Evolutionary conservation across 2,888 invertebrate genomes (phyloP).

Genomic region (Pristionchus entomophagus): DNA sequence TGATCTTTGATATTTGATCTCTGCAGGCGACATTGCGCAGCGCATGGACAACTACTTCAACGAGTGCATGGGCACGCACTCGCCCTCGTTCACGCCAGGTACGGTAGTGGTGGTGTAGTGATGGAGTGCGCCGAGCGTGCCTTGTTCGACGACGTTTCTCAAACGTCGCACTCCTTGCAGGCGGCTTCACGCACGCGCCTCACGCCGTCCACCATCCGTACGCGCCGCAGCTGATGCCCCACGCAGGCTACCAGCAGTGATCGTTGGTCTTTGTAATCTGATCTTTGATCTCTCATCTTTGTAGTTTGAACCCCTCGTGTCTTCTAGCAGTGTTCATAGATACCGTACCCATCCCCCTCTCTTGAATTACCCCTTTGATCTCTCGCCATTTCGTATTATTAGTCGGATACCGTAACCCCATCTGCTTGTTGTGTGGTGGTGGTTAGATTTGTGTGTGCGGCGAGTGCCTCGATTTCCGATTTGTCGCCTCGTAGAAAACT

Average conservation of each 20-base stretch:
- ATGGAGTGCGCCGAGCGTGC: background rate
- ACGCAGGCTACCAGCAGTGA: slow-evolving; percentile 29
- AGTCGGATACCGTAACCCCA: too few species aligned
- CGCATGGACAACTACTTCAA: slow-evolving; percentile 14
- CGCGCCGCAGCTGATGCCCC: background rate
- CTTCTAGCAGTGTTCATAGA: too few species aligned
- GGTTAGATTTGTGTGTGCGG: too few species aligned
- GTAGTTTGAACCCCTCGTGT: too few species aligned
- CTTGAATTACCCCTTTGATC: too few species aligned
- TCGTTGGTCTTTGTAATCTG: background rate
- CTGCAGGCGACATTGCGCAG: slow-evolving; percentile 1
- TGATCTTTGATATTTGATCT: slow-evolving; percentile 1
- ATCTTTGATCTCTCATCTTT: too few species aligned
- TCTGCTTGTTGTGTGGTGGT: too few species aligned
- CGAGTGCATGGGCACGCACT: background rate
- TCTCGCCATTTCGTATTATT: too few species aligned
- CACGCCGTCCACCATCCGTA: background rate
- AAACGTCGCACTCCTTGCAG: slow-evolving; percentile 6
- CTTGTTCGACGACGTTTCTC: background rate
- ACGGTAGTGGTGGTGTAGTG: background rate
- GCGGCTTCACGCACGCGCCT: background rate
- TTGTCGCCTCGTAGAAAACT: too few species aligned
- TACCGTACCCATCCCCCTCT: too few species aligned
- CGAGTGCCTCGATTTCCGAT: too few species aligned
- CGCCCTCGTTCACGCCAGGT: slow-evolving; percentile 35